Percentiles rank a stretch among this genome's conserved stretches.
These are phyloP conservation scores for Hydropsyche tenuis DNA, from an alignment of 1,140 invertebrate species.

Conservation along the genomic window DNA sequence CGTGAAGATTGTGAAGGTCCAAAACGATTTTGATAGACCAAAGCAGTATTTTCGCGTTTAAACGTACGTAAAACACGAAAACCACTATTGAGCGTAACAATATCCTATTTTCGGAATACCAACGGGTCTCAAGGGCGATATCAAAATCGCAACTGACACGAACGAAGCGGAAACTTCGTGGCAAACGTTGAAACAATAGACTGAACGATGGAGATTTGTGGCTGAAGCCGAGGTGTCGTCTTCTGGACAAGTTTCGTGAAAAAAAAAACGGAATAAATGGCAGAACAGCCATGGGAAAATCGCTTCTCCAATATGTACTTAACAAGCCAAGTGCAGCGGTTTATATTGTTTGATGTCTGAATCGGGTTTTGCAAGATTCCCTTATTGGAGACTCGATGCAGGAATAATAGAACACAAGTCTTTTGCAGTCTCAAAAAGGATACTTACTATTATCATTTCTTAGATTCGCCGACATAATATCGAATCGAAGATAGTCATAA, in stretches of 20 bases:
- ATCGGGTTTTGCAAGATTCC: constrained; percentile 14
- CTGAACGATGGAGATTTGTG: background rate
- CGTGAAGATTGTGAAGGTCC: too few species aligned
- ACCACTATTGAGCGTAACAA: background rate
- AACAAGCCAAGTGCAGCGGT: too few species aligned
- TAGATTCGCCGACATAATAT: too few species aligned
- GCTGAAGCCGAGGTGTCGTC: background rate
- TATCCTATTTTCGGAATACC: background rate
- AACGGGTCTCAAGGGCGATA: background rate
- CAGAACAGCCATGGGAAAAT: too few species aligned
- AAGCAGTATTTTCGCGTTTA: too few species aligned
- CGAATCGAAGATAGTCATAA: too few species aligned
- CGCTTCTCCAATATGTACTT: too few species aligned
- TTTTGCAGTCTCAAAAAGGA: too few species aligned
- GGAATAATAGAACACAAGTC: background rate
- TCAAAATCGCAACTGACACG: constrained; percentile 7
- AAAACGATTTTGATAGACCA: too few species aligned
- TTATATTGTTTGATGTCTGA: background rate
- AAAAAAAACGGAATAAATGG: too few species aligned
- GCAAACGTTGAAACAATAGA: background rate
- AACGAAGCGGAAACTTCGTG: background rate
- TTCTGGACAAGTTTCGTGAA: too few species aligned
- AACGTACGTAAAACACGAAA: background rate
- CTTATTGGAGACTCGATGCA: background rate
- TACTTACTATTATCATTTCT: too few species aligned